Base-by-base conservation (phyloP, 1,140 invertebrate genomes). In the Drosophila nigrodunni region DNA sequence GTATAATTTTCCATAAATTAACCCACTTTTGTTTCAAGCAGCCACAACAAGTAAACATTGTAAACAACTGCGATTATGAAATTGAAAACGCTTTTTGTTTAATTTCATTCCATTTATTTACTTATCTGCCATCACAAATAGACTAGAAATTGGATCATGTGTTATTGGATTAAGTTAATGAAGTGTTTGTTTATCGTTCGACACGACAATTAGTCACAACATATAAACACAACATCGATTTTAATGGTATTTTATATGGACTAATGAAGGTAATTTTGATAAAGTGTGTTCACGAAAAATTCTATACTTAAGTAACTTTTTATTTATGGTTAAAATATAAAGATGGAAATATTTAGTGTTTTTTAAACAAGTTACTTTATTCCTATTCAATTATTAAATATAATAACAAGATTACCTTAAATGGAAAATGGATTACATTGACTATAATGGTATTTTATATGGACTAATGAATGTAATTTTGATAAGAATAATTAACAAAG, bases 11-110 rank as follows among this genome's bases (percentile, higher is more conserved):
- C 71, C 59, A 74, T 60, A 46, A 79, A 88, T 82, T 87, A 80
- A 82, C 83, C 83, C 73, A 88, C 58, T 82, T 87, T 87, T 77
- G 59, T 54, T 87, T 72, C 34, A 50, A 35, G 41, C 55, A 58
- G 44, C 46, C 21, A 43, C 52, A 62, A 77, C 41, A 55, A 60
- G 35, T 47, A 77, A 64, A 69, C 52, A n/a, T 50, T 74, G 25
- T 30, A 30, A 30, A 30, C 25, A 30, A 30, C 25, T 30, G 46
- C 66, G 78, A 69, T 86, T 86, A 82, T 78, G 82, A 87, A 87
- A 87, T 74, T 46, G 52, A 65, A 79, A 76, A 71, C 65, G 44
- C 47, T 74, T 79, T 67, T 76, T 87, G 74, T 82, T 82, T 75
- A 77, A 82, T 80, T 82, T 76, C 25, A 75, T 78, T 74, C 55